Evolutionary conservation across 2,888 invertebrate genomes (phyloP).

Genomic region (Antitype chi): DNA sequence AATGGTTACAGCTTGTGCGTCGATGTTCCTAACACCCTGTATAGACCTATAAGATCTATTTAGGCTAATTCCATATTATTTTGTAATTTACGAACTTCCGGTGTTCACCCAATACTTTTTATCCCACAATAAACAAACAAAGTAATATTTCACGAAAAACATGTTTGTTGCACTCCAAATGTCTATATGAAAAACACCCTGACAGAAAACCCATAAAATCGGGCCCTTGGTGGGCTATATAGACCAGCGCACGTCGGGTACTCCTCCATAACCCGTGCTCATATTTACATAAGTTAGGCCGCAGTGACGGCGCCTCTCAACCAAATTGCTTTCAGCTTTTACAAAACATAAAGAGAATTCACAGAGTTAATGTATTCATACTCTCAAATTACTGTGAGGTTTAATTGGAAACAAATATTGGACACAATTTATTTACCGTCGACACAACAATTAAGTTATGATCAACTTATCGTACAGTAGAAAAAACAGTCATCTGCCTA

Average conservation of each 20-base stretch:
- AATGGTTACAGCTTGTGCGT: no score
- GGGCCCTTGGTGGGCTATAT: constrained; percentile 54
- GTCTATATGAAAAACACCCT: constrained; percentile 56
- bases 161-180: constrained; percentile 64
- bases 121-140: constrained; percentile 42
- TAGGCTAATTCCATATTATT: not conserved
- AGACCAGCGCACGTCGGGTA: constrained; percentile 30
- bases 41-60: not conserved
- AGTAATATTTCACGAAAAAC: constrained; percentile 58
- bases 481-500: no score
- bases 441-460: constrained; percentile 19
- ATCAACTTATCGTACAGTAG: not conserved
- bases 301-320: constrained; percentile 74
- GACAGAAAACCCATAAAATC: constrained; percentile 65
- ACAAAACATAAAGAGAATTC: constrained; percentile 70
- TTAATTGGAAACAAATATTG: constrained; percentile 45
- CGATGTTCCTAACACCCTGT: no score
- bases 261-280: constrained; percentile 60
- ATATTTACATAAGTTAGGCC: constrained; percentile 76
- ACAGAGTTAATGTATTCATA: constrained; percentile 66
- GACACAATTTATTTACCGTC: not conserved
- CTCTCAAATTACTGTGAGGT: constrained; percentile 53
- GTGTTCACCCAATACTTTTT: constrained; percentile 19
- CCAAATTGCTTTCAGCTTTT: constrained; percentile 79
- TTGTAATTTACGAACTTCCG: not conserved